A percentile compares a stretch with the other conserved stretches of the same genome.
These are phyloP conservation scores for Acanthosoma haemorrhoidale DNA, from an alignment of 2,888 invertebrate genomes.

Conservation along the genomic window DNA sequence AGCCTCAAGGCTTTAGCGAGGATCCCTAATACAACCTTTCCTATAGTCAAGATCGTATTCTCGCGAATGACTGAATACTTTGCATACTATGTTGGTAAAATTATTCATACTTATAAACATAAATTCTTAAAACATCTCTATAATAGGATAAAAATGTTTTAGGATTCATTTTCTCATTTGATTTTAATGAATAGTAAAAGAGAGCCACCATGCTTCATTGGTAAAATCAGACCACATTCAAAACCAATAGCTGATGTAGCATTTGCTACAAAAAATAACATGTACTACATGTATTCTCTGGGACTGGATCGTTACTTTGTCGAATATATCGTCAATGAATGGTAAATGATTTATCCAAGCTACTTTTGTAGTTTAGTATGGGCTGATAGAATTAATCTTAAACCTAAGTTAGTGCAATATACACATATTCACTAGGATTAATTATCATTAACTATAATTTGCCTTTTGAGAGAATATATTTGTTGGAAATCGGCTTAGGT, in stretches of 20 bases:
- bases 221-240: constrained; percentile 14
- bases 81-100: background rate
- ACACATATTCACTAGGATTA: too few species aligned
- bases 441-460: too few species aligned
- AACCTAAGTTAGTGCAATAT: too few species aligned
- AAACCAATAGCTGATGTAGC: constrained; percentile 11
- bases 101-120: background rate
- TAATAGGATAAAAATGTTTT: background rate
- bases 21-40: background rate
- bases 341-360: constrained; percentile 23
- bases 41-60: background rate
- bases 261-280: background rate
- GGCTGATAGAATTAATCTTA: too few species aligned
- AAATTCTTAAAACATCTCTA: too few species aligned
- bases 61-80: background rate
- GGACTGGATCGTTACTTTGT: constrained; percentile 17
- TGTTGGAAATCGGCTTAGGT: too few species aligned
- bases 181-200: background rate
- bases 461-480: too few species aligned
- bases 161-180: background rate
- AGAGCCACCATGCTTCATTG: background rate
- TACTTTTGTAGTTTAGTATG: too few species aligned
- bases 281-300: background rate
- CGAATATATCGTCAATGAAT: background rate
- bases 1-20: background rate